Base-by-base conservation (phyloP, 1,140 invertebrate species). In the Maconellicoccus hirsutus region DNA sequence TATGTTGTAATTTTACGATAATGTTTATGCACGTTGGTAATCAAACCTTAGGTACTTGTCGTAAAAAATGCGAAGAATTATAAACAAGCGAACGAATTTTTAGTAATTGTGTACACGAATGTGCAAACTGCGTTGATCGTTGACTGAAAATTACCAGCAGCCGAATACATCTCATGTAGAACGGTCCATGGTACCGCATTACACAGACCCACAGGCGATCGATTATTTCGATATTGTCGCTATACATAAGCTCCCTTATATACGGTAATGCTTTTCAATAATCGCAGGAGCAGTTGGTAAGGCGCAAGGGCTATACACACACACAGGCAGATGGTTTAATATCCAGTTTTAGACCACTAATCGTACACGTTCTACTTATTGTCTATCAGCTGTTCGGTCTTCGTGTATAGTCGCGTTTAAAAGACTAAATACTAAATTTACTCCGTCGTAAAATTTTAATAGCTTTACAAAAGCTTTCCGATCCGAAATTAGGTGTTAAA, bases 321-420 rank as follows among this genome's bases (percentile, higher is more conserved):
- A 66, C 61, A 66, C 22, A 22, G 61, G 61, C 61, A 66, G 61
- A 66, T 66, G 61, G 61, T 66, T 66, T 19, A 66, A 66, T 66
- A 66, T 66, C 61, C 61, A 66, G 61, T 66, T 66, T 66, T 66
- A 66, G 61, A 66, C 61, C 61, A 66, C 61, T 66, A 66, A 26
- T 66, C 21, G 61, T 66, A 16, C 61, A 66, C 61, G 61, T 66
- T 66, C 25, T 26, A 66, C 25, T 66, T 66, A 66, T 66, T 66
- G 22, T 66, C 61, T 66, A 66, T 66, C 61, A 66, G 61, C 61
- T 66, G 61, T 66, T 66, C 22, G 7, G 4, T 16, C 6, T 2
- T 19, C 2, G 2, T 14, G 42, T 16, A 16, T 2, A 3, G 2
- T 52, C 6, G 29, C 29, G n/a, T n/a, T n/a, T 33, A 52, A 52